phyloP scores from a whole-genome alignment of 2,888 invertebrate genomes.

The Acanthococcus lagerstroemiae region DNA sequence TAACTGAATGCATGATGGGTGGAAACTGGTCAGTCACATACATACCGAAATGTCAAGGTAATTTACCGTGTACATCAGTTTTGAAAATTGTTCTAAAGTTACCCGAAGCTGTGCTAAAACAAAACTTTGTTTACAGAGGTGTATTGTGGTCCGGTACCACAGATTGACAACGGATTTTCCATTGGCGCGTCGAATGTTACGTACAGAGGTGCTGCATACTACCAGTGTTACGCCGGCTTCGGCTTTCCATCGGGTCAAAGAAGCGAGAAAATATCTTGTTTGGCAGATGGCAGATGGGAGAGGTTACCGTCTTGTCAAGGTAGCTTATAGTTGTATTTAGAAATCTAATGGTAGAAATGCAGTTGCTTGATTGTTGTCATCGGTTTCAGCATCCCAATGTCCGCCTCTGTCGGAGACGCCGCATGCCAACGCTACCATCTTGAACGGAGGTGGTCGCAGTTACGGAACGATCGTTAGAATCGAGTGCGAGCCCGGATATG shows the following conservation, averaged over 20 bases:
- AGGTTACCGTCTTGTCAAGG: slow-evolving; percentile 81
- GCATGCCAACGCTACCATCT: slow-evolving; percentile 72
- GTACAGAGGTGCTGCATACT: slow-evolving; percentile 83
- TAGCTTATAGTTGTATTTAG: slow-evolving; percentile 43
- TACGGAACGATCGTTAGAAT: slow-evolving; percentile 88
- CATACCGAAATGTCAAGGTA: slow-evolving; percentile 86
- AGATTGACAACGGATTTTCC: slow-evolving; percentile 94
- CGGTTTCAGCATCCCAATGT: slow-evolving; percentile 71
- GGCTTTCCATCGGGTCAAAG: slow-evolving; percentile 80
- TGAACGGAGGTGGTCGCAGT: slow-evolving; percentile 83
- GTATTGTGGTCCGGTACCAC: slow-evolving; percentile 94
- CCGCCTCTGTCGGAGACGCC: slow-evolving; percentile 74
- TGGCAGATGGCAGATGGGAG: slow-evolving; percentile 85
- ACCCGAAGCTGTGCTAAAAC: background rate
- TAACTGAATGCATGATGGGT: slow-evolving; percentile 75
- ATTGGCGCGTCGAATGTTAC: slow-evolving; percentile 93
- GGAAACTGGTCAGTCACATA: slow-evolving; percentile 88
- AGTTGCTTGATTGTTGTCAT: background rate
- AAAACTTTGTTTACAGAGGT: slow-evolving; percentile 50
- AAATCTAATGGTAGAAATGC: background rate
- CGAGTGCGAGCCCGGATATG: slow-evolving; percentile 84
- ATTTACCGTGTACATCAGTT: no score
- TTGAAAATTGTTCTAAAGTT: background rate
- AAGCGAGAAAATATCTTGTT: slow-evolving; percentile 78
- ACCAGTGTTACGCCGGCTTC: slow-evolving; percentile 93